Evolutionary conservation across 2,888 invertebrate species (phyloP).

Genomic region (Lamproptera curius): DNA sequence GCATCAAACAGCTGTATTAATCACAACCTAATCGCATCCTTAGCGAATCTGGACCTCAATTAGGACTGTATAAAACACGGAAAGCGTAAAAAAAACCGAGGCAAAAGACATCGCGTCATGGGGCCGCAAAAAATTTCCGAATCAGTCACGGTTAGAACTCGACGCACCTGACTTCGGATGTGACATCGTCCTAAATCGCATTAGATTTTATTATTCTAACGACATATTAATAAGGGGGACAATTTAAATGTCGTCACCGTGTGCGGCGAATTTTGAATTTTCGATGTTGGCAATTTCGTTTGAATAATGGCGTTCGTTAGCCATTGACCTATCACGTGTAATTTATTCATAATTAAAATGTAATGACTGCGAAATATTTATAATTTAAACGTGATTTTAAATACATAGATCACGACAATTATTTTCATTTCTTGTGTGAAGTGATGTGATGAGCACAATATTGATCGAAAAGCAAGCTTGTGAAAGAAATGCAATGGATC

Average conservation of each 20-base stretch:
- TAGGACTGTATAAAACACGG: slow-evolving; percentile 62
- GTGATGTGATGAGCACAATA: too few relatives aligned
- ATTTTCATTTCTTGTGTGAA: too few relatives aligned
- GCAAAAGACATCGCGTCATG: slow-evolving; percentile 62
- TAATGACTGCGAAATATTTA: too few relatives aligned
- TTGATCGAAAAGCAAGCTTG: too few relatives aligned
- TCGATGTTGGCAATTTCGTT: slow-evolving; percentile 15
- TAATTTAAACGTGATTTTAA: too few relatives aligned
- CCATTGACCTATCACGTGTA: slow-evolving; percentile 25
- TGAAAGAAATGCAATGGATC: too few relatives aligned
- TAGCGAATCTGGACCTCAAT: slow-evolving; percentile 71
- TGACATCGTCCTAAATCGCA: slow-evolving; percentile 22
- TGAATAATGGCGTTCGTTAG: slow-evolving; percentile 32
- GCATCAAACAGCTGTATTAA: slow-evolving; percentile 53
- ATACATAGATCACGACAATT: too few relatives aligned
- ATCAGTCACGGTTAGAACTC: slow-evolving; percentile 43
- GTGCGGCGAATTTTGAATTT: slow-evolving; percentile 11
- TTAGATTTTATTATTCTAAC: slow-evolving; percentile 25
- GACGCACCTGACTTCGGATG: slow-evolving; percentile 29
- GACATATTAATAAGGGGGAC: slow-evolving; percentile 22
- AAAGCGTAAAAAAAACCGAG: slow-evolving; percentile 57
- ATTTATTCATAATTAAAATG: not conserved
- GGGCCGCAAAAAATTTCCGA: slow-evolving; percentile 45
- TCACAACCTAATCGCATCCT: slow-evolving; percentile 72
- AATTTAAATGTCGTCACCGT: slow-evolving; percentile 21